Evolutionary conservation across 1,140 invertebrate genomes (phyloP), one percentile per base, ranked within the genome.

Genomic region (Solen grandis): DNA sequence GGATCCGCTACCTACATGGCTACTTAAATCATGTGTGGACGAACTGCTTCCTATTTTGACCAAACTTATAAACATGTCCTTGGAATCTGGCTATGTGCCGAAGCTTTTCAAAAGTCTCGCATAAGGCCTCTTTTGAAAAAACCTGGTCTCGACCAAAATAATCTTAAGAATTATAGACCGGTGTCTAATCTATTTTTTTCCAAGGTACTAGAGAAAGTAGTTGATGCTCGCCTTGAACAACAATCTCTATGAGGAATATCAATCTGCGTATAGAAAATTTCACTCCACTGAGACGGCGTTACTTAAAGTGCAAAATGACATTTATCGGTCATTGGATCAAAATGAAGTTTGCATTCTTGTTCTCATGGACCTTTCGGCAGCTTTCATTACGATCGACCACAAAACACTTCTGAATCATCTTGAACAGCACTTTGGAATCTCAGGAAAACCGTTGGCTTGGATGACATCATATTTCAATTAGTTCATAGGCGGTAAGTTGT

Each of bases 121-220:
- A 68, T 85, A 22, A 81, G 54, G 68, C 78, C 73, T n/a, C 36
- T 84, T 16, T 57, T 85, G 5, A 85, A 85, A 54, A 85, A 84
- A 57, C 52, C 73, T 19, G 77, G 31, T 46, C 69, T 85, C 29
- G 82, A 84, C 25, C 22, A 19, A 59, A 63, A 81, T 27, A 33
- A 29, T 46, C 60, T 83, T 19, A 73, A 69, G 36, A 85, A 83
- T n/a, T n/a, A n/a, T n/a, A n/a, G n/a, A n/a, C n/a, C n/a, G n/a
- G n/a, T n/a, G n/a, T n/a, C n/a, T 38, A 74, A 83, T 35, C 5
- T 50, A 33, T 77, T 77, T 16, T 69, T 83, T 16, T 83, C 77
- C 13, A 83, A 83, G n/a, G n/a, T n/a, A n/a, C n/a, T n/a, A n/a
- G n/a, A n/a, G n/a, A n/a, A n/a, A n/a, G n/a, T n/a, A n/a, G n/a